Base-by-base conservation (phyloP, 2,888 invertebrate genomes). In the Tiliacea citrago region DNA sequence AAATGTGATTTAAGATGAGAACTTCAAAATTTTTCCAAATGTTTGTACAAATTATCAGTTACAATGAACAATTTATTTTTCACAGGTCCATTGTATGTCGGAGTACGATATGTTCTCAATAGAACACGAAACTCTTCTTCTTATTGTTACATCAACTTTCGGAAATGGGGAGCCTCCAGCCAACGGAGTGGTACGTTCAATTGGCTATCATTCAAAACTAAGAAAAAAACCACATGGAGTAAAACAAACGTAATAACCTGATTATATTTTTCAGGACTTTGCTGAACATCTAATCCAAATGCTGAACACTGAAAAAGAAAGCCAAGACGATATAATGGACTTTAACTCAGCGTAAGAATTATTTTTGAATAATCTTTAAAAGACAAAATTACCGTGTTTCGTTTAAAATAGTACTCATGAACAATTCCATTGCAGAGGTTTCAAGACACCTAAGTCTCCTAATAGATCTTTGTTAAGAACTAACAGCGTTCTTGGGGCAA, bases 81-180 rank as follows among this genome's bases (percentile, higher is more conserved):
- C 18, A n/a, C 90, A 98, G 98, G 98, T 99, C 21, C 97, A 98
- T 90, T 98, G 98, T 90, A 99, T 99, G 99, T 97, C 98, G 24
- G 99, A 99, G 83, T 99, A 99, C 92, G 99, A 99, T 91, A 98
- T 99, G 92, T 98, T 98, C 81, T 98, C 98, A 86, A 98, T 99
- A 90, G 99, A 99, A 94, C 99, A 99, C 91, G 99, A 99, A 94
- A 98, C 99, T 12, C 95, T 99, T 47, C 96, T 99, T 7, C 94
- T 99, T 73, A 98, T 99, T 39, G 98, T 99, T 18, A 98, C 99
- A 35, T 99, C 99, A 13, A 99, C 99, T 0, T 99, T 99, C 92
- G 99, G 99, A 16, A 99, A 99, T 92, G 99, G 99, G 2, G 99
- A 99, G 96, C 99, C 99, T 35, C 99, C 99, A 1, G 99, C 99